A percentile compares a stretch with the other conserved stretches of the same genome.
These are phyloP conservation scores for Fregetta grallaria DNA, from an alignment of 2,113 vertebrate genomes.

Conservation along the genomic window DNA sequence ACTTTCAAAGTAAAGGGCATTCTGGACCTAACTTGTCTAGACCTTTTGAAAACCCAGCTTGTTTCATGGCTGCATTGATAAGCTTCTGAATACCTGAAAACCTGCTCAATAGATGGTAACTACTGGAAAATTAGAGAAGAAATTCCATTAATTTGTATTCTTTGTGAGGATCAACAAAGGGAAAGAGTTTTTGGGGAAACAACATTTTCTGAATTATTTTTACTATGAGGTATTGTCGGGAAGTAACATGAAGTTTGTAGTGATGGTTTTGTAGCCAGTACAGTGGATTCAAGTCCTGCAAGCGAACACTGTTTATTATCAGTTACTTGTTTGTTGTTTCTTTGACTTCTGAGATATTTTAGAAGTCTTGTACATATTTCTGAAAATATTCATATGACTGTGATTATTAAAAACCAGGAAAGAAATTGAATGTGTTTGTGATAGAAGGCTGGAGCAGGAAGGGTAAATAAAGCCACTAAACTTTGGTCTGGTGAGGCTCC, in stretches of 20 bases:
- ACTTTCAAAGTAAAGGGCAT: neutral
- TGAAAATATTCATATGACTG: neutral
- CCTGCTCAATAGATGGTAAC: neutral
- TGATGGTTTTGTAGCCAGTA: neutral
- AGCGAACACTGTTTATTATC: neutral
- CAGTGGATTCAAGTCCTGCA: neutral
- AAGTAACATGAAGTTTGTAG: neutral
- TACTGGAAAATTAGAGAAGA: neutral
- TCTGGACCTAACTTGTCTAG: neutral
- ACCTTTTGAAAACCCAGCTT: neutral
- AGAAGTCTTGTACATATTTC: neutral
- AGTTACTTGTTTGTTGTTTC: neutral
- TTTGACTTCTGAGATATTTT: neutral
- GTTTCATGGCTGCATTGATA: neutral
- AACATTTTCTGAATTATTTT: neutral
- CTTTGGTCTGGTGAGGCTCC: neutral
- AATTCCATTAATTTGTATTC: neutral
- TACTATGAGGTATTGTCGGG: neutral
- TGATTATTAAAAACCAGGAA: neutral
- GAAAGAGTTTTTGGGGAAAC: neutral
- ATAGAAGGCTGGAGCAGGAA: neutral
- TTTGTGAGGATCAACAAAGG: neutral
- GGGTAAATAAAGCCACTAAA: neutral
- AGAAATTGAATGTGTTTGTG: neutral
- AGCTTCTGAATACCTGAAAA: neutral